Conservation (phyloP, 2,113 vertebrate genomes). For the Lophochroa leadbeateri region DNA sequence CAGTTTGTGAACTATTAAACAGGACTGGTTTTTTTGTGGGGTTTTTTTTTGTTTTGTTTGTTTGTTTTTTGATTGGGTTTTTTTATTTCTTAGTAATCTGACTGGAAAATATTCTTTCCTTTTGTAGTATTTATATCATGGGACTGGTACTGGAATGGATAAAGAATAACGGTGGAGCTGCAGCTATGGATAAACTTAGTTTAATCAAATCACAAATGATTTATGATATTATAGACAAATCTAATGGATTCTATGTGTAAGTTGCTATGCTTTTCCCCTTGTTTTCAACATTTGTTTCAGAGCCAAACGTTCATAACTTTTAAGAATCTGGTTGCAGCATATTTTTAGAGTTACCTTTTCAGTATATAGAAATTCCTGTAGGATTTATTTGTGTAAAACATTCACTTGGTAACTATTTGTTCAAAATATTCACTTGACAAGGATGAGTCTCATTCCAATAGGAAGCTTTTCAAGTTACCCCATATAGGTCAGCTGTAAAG, state of each 20-base stretch:
- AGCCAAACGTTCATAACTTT: not conserved
- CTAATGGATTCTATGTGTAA: conserved; percentile 92
- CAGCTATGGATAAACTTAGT: conserved; percentile 87
- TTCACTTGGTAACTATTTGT: not conserved
- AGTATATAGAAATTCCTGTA: not conserved
- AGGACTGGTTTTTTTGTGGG: not conserved
- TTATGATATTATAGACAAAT: conserved; percentile 88
- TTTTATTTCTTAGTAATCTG: not conserved
- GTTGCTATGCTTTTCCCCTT: conserved; percentile 37
- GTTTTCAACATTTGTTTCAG: not conserved
- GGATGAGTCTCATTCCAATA: not conserved
- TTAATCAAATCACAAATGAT: conserved; percentile 86
- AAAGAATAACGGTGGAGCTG: conserved; percentile 86
- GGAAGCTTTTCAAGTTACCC: not conserved
- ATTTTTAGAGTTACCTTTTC: not conserved
- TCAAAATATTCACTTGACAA: not conserved
- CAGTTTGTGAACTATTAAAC: not conserved
- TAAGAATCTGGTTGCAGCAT: not conserved
- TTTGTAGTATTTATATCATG: conserved; percentile 91
- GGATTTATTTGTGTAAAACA: not conserved
- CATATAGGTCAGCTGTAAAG: not conserved
- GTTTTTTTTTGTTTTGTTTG: not conserved
- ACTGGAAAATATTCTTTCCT: not conserved
- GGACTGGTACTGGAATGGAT: conserved; percentile 94
- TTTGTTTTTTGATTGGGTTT: not conserved